Evolutionary conservation across 2,797 vertebrate species (phyloP).

Genomic region (Labeo calbasu): DNA sequence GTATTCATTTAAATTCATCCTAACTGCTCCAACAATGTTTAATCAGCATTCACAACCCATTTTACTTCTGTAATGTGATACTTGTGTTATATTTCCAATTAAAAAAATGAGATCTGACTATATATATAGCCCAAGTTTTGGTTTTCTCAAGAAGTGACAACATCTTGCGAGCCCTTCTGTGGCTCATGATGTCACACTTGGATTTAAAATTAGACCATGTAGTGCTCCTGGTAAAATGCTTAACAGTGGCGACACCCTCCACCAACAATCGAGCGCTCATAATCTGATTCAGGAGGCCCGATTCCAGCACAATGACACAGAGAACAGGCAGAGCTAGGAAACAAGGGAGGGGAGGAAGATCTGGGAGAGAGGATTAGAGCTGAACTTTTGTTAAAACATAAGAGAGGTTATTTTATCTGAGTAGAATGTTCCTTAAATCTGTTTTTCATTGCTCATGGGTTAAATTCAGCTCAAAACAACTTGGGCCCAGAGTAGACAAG

Average conservation of each 20-base stretch:
- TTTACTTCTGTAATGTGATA: not conserved
- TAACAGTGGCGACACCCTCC: conserved; percentile 61
- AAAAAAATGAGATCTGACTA: not conserved
- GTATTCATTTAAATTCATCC: not conserved
- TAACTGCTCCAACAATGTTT: not conserved
- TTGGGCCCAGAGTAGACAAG: not conserved
- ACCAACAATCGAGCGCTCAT: conserved; percentile 62
- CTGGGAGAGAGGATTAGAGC: conserved; percentile 40
- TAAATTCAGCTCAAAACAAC: not conserved
- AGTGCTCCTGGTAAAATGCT: conserved; percentile 68
- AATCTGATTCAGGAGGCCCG: conserved; percentile 63
- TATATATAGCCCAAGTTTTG: not conserved
- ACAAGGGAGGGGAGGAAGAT: conserved; percentile 27
- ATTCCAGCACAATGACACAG: conserved; percentile 42
- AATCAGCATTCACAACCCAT: not conserved
- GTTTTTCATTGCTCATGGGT: not conserved
- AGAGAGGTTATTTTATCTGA: not conserved
- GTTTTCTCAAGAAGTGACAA: not conserved
- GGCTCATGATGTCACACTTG: conserved; percentile 36
- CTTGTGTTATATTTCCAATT: not conserved
- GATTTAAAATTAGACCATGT: conserved; percentile 72
- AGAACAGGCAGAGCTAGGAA: conserved; percentile 23
- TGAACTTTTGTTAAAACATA: conserved; percentile 22
- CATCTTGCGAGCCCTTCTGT: conserved; percentile 23
- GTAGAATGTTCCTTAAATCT: conserved; percentile 14